These are phyloP conservation scores for Gallinago stenura DNA, from an alignment of 2,797 vertebrate species.

Conservation along the genomic window DNA sequence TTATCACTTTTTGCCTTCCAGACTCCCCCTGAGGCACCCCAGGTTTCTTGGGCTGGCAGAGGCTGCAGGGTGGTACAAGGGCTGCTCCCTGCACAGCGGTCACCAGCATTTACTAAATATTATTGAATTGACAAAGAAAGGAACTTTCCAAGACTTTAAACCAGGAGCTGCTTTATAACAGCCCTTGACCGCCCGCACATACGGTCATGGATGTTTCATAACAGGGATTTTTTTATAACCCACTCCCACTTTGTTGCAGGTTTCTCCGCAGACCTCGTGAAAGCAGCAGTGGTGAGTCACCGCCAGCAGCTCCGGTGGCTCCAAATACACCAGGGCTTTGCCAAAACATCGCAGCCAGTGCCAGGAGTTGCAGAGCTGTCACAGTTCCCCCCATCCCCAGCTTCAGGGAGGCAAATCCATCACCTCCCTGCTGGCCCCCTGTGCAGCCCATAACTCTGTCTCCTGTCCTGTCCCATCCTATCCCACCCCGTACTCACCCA, in stretches of 20 bases:
- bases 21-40: accelerated
- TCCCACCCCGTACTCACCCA: accelerated
- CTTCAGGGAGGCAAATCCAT: not conserved
- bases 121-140: not conserved
- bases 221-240: not conserved
- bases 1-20: not conserved
- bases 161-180: not conserved
- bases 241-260: not conserved
- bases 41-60: accelerated
- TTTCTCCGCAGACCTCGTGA: not conserved
- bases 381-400: accelerated
- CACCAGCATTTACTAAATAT: not conserved
- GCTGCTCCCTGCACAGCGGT: accelerated
- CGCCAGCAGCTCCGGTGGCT: accelerated
- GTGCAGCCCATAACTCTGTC: accelerated
- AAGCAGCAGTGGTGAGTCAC: constrained; percentile 35
- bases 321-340: not conserved
- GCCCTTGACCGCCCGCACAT: accelerated
- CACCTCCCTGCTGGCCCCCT: accelerated
- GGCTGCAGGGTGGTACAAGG: not conserved
- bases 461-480: not conserved
- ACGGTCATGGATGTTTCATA: not conserved
- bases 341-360: accelerated
- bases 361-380: not conserved
- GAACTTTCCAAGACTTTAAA: not conserved